These are phyloP conservation scores for Pseudochirops cupreus DNA, from an alignment of 2,797 vertebrate genomes.

Conservation along the genomic window DNA sequence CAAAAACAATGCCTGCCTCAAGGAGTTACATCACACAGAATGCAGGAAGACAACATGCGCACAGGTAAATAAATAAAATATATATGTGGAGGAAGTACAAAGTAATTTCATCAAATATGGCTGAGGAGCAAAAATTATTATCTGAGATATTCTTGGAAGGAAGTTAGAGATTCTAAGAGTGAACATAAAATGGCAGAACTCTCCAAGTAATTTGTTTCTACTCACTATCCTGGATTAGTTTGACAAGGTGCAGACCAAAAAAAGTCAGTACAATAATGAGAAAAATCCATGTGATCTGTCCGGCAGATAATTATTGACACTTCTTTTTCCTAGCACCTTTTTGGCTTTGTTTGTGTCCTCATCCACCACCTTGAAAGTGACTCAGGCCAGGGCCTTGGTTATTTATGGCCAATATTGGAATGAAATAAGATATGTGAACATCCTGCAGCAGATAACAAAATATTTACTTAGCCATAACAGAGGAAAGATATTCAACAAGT, in stretches of 20 bases:
- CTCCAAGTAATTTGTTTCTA: slow-evolving; percentile 48
- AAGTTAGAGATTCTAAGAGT: neutral
- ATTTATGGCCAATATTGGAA: neutral
- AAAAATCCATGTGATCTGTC: slow-evolving; percentile 1
- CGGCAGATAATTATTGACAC: neutral
- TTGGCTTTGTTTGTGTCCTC: neutral
- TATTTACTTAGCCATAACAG: neutral
- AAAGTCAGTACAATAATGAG: slow-evolving; percentile 16
- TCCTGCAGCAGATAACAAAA: neutral
- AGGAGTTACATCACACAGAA: neutral
- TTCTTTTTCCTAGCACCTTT: slow-evolving; percentile 28
- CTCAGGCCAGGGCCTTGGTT: neutral
- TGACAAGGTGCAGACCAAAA: neutral
- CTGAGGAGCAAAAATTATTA: neutral
- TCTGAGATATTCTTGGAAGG: neutral
- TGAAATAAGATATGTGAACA: neutral
- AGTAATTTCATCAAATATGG: neutral
- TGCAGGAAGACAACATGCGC: neutral
- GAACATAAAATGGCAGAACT: neutral
- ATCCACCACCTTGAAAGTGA: neutral
- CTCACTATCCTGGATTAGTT: slow-evolving; percentile 47
- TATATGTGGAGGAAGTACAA: neutral
- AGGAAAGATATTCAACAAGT: neutral
- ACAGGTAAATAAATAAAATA: neutral
- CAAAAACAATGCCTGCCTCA: neutral